A percentile compares a stretch with the other conserved stretches of the same genome.
Evolutionary conservation across 2,113 vertebrate genomes (phyloP).

Genomic region (Laticauda laticaudata): DNA sequence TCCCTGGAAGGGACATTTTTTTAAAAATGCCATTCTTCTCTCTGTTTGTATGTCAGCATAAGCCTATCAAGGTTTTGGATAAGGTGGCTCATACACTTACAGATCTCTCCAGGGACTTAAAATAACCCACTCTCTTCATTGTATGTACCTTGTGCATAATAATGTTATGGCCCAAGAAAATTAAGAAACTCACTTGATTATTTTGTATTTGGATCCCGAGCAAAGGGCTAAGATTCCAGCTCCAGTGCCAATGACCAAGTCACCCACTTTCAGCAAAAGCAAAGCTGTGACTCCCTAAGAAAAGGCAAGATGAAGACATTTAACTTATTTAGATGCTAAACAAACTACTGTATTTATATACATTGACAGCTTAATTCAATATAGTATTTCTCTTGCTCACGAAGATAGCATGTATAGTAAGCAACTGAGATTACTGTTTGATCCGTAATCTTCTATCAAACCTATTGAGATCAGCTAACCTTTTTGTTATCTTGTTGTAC

Average conservation of each 20-base stretch:
- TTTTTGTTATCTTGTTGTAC: not conserved
- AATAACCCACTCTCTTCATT: not conserved
- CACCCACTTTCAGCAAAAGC: conserved; percentile 74
- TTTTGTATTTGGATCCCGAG: conserved; percentile 78
- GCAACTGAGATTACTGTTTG: not conserved
- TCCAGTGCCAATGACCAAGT: conserved; percentile 83
- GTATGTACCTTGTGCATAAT: not conserved
- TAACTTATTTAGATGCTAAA: not conserved
- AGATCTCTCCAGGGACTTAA: not conserved
- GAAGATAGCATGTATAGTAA: accelerated
- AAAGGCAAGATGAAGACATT: conserved; percentile 35
- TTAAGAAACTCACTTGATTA: conserved; percentile 76
- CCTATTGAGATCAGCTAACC: not conserved
- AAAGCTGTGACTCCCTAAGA: conserved; percentile 80
- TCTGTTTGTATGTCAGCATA: not conserved
- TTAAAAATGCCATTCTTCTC: not conserved
- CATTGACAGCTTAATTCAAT: accelerated
- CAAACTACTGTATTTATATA: not conserved
- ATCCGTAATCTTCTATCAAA: not conserved
- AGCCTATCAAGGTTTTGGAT: not conserved
- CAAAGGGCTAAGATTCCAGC: conserved; percentile 79
- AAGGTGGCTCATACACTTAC: not conserved
- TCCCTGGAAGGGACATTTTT: not conserved
- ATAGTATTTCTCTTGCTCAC: not conserved
- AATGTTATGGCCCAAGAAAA: not conserved